Conservation (phyloP, 2,888 invertebrate species). For the Abrostola triplasia region DNA sequence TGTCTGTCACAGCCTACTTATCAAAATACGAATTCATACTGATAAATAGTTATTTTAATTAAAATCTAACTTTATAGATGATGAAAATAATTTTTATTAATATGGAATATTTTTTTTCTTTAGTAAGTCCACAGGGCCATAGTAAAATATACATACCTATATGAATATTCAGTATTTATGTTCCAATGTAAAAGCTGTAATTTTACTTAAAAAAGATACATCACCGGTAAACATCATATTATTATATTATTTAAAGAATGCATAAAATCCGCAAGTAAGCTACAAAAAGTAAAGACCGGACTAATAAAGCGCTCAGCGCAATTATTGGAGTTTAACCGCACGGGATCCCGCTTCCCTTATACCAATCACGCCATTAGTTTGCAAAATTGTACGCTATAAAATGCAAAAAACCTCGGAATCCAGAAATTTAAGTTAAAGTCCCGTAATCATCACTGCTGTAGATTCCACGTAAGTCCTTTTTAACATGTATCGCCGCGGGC, state of each 20-base stretch:
- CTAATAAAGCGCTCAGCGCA: slow-evolving; percentile 64
- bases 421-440: slow-evolving; percentile 55
- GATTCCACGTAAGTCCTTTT: slow-evolving; percentile 54
- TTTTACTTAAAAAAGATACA: slow-evolving; percentile 33
- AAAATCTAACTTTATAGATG: slow-evolving; percentile 15
- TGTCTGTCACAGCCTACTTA: slow-evolving; percentile 23
- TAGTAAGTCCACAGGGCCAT: too few relatives aligned
- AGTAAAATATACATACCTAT: background rate
- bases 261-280: slow-evolving; percentile 35
- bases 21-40: slow-evolving; percentile 13
- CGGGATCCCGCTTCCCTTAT: slow-evolving; percentile 61
- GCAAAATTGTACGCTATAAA: slow-evolving; percentile 79
- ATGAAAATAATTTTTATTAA: slow-evolving; percentile 8
- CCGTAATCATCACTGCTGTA: slow-evolving; percentile 54
- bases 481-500: slow-evolving; percentile 56
- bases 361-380: slow-evolving; percentile 74
- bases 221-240: slow-evolving; percentile 29
- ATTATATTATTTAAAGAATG: slow-evolving; percentile 46
- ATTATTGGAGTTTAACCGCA: slow-evolving; percentile 69
- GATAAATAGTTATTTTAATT: slow-evolving; percentile 31
- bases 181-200: slow-evolving; percentile 21
- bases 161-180: slow-evolving; percentile 24
- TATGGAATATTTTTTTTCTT: too few relatives aligned
- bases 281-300: slow-evolving; percentile 54
- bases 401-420: slow-evolving; percentile 75